phyloP scores from a whole-genome alignment of 2,113 vertebrate species.

The Alligator sinensis region DNA sequence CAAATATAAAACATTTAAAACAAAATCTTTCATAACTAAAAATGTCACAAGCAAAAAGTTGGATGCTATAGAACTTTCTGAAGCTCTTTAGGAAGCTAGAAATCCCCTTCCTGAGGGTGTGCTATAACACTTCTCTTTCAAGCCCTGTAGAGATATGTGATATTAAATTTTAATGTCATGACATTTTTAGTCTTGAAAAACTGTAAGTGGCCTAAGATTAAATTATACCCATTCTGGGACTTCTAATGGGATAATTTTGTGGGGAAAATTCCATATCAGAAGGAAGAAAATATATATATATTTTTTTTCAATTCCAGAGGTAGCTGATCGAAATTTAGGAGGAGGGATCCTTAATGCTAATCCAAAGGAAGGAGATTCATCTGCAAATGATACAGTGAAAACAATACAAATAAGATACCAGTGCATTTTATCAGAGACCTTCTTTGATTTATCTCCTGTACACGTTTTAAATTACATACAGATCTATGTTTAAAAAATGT shows the following conservation, averaged over 20 bases:
- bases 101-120: not conserved
- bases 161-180: not conserved
- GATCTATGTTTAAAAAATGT: not conserved
- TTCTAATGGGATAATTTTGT: not conserved
- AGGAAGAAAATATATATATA: not conserved
- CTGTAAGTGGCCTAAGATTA: not conserved
- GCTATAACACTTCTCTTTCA: not conserved
- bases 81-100: not conserved
- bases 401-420: not conserved
- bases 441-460: not conserved
- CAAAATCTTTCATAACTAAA: not conserved
- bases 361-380: not conserved
- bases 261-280: not conserved
- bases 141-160: not conserved
- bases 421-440: not conserved
- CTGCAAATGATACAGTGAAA: not conserved
- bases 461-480: not conserved
- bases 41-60: not conserved
- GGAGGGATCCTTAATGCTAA: not conserved
- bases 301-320: not conserved
- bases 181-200: not conserved
- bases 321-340: not conserved
- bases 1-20: not conserved
- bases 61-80: not conserved
- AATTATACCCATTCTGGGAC: not conserved